Conservation (phyloP, 2,113 vertebrate species). For the Camelus dromedarius region DNA sequence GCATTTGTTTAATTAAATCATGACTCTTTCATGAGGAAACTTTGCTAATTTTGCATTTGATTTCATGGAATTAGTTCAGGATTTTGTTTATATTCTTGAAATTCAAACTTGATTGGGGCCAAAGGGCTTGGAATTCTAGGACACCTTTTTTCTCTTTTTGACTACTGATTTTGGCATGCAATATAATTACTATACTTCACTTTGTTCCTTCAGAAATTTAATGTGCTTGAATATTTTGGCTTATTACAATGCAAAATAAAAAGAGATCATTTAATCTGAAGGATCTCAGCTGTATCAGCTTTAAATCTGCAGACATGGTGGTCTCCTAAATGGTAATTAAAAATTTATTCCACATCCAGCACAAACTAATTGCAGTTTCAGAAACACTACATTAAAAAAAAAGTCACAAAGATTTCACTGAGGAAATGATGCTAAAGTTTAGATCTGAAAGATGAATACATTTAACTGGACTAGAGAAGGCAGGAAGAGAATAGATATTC, state of each 20-base stretch:
- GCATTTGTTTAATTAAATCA: not conserved
- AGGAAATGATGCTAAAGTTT: not conserved
- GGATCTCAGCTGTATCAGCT: not conserved
- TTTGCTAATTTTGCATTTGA: constrained; percentile 40
- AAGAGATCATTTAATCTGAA: not conserved
- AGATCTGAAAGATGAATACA: not conserved
- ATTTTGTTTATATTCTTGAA: constrained; percentile 28
- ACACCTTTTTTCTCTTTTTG: not conserved
- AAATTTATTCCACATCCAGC: not conserved
- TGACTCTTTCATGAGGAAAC: not conserved
- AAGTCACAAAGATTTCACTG: not conserved
- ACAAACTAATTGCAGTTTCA: not conserved
- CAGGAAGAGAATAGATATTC: not conserved
- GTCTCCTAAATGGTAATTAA: constrained; percentile 5
- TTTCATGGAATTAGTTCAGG: not conserved
- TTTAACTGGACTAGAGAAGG: not conserved
- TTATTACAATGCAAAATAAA: constrained; percentile 24
- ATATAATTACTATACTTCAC: not conserved
- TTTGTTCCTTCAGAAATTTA: constrained; percentile 53
- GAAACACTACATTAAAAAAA: not conserved
- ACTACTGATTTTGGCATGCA: constrained; percentile 1
- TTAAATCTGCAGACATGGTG: constrained; percentile 47
- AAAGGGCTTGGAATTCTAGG: not conserved
- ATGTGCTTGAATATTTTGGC: not conserved
- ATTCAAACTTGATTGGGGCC: not conserved